These are phyloP conservation scores for Coptodon rendalli DNA, from an alignment of 2,113 vertebrate genomes.

Conservation along the genomic window DNA sequence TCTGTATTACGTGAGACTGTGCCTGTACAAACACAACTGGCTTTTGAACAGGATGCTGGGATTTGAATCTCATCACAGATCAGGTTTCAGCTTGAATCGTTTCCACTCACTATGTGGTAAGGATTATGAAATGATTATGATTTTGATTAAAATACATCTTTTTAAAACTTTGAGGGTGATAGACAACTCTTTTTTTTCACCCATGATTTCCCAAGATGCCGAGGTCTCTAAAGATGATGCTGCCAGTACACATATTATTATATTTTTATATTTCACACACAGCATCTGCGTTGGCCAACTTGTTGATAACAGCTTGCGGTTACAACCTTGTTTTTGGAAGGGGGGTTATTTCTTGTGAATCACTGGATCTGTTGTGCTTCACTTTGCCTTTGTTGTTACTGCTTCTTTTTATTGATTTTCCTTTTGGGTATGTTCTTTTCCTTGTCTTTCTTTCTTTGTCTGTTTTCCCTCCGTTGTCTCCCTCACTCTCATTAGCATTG, in stretches of 20 bases:
- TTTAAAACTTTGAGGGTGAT: neutral
- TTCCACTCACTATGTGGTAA: neutral
- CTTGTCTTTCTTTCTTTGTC: neutral
- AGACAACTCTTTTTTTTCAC: neutral
- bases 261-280: neutral
- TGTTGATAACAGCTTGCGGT: neutral
- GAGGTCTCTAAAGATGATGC: neutral
- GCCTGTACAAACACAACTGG: neutral
- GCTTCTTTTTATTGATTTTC: neutral
- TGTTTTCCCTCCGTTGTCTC: neutral
- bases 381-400: neutral
- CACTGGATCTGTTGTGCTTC: neutral
- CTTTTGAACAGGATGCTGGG: neutral
- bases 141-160: neutral
- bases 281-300: neutral
- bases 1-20: accelerated
- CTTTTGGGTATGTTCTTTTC: neutral
- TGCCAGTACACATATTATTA: neutral
- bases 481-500: neutral
- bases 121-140: neutral
- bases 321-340: neutral
- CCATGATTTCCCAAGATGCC: neutral
- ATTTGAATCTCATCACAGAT: neutral
- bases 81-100: neutral
- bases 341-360: neutral